Percentiles rank a stretch among this genome's conserved stretches.
phyloP scores from a whole-genome alignment of 2,113 vertebrate genomes.

The Danionella cerebrum region DNA sequence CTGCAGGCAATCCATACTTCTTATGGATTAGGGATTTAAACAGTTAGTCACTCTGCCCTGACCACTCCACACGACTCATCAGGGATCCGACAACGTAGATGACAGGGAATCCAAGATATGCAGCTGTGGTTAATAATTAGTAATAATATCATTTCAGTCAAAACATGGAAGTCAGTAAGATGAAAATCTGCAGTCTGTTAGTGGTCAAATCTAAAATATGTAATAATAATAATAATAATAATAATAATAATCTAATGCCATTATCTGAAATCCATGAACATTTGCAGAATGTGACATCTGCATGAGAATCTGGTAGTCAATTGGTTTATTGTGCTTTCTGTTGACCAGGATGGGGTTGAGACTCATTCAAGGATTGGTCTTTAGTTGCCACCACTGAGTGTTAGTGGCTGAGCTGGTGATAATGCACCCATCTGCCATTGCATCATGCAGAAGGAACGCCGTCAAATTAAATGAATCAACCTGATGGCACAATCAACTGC shows the following conservation, averaged over 20 bases:
- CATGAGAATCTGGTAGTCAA: background rate
- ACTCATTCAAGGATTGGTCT: background rate
- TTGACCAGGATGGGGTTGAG: background rate
- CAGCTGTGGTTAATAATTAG: no score
- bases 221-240: no score
- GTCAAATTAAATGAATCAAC: slow-evolving; percentile 37
- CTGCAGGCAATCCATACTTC: background rate
- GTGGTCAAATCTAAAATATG: no score
- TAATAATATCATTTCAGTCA: no score
- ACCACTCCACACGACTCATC: background rate
- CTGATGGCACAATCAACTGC: background rate
- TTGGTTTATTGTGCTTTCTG: background rate
- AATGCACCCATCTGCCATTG: slow-evolving; percentile 38
- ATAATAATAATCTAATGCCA: no score
- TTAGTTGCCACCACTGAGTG: slow-evolving; percentile 23
- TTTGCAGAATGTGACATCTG: no score
- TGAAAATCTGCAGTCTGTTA: no score
- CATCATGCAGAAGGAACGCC: slow-evolving; percentile 52
- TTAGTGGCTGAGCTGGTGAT: slow-evolving; percentile 28
- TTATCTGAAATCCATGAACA: no score
- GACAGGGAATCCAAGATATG: no score
- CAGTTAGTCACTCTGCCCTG: background rate
- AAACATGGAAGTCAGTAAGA: background rate
- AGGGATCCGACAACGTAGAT: no score
- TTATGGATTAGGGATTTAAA: no score